These are phyloP conservation scores for Zaprionus inermis DNA, from an alignment of 1,140 invertebrate genomes.

Conservation along the genomic window DNA sequence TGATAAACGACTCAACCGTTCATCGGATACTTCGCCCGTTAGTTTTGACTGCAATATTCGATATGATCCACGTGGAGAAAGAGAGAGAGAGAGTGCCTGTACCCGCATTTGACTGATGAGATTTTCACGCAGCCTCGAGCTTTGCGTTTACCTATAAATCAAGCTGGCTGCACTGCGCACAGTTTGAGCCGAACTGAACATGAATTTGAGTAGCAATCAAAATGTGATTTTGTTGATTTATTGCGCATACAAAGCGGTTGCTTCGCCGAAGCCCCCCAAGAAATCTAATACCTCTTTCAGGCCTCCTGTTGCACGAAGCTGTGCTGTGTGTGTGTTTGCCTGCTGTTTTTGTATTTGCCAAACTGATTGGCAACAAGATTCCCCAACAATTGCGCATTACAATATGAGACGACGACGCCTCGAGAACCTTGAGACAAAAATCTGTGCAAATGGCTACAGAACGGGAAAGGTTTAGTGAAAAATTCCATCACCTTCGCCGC, in stretches of 20 bases:
- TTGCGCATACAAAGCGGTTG: conserved; percentile 35
- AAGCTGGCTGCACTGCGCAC: not conserved
- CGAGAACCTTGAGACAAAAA: not conserved
- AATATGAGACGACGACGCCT: conserved; percentile 14
- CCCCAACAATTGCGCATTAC: conserved; percentile 33
- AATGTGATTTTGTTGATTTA: conserved; percentile 46
- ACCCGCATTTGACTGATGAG: conserved; percentile 1
- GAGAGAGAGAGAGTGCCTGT: not conserved
- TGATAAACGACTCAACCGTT: not conserved
- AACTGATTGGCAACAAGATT: conserved; percentile 41
- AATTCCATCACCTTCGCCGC: conserved; percentile 8
- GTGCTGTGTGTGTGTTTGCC: conserved; percentile 14
- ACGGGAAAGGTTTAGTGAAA: not conserved
- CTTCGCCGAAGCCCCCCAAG: not conserved
- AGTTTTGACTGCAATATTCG: not conserved
- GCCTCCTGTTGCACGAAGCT: not conserved
- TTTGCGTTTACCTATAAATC: conserved; percentile 13
- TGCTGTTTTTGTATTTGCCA: conserved; percentile 14
- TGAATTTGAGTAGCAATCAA: conserved; percentile 33
- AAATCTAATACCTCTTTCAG: not conserved
- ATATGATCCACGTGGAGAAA: not conserved
- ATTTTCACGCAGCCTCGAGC: not conserved
- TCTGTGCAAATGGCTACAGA: not conserved
- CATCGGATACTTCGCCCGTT: not conserved
- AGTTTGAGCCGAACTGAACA: too few species aligned